Evolutionary conservation across 2,797 vertebrate genomes (phyloP), one percentile per base, ranked within the genome.

Genomic region (Mionectes olivaceus): DNA sequence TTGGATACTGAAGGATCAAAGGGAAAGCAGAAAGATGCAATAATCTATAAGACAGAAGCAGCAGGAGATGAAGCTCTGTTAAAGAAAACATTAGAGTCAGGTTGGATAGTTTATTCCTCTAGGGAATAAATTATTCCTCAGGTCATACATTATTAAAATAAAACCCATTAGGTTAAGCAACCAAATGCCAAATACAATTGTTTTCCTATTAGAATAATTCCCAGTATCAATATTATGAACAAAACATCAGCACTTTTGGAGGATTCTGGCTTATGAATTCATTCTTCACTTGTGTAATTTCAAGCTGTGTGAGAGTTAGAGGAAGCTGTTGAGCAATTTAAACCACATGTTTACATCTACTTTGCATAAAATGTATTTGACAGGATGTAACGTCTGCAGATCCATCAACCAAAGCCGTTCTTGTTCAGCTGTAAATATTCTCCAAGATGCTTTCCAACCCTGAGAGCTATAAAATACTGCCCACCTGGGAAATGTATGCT

Each of bases 331-430:
- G 93, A 86, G 96, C 95, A 96, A 96, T 95, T 94, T 81, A 91
- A 94, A 94, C 93, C 91, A 88, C 93, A 94, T 85, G 90, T 91
- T 94, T 96, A 75, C 91, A 90, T 81, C 87, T 94, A 81, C 52
- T 96, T 96, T 96, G 95, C 96, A 95, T 96, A 88, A 95, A 96
- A 91, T 83, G 74, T 80, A 69, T 90, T 69, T 91, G 94, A 94
- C 90, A 87, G 56, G 91, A 39, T 41, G 85, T 77, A 77, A 87
- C 1, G 17, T 92, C 89, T 95, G 87, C 94, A 91, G 93, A 94
- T 95, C 82, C 79, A 46, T 92, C 90, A 92, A 30, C 1, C 7
- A 83, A 91, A 85, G 50, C 74, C 1, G 0, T 25, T 60, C 85
- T n/a, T 19, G 52, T 71, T 75, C 82, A 87, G 91, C 90, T 93